Percentiles rank a stretch among this genome's conserved stretches.
Evolutionary conservation across 2,113 vertebrate genomes (phyloP).

Genomic region (Calidris pygmaea): DNA sequence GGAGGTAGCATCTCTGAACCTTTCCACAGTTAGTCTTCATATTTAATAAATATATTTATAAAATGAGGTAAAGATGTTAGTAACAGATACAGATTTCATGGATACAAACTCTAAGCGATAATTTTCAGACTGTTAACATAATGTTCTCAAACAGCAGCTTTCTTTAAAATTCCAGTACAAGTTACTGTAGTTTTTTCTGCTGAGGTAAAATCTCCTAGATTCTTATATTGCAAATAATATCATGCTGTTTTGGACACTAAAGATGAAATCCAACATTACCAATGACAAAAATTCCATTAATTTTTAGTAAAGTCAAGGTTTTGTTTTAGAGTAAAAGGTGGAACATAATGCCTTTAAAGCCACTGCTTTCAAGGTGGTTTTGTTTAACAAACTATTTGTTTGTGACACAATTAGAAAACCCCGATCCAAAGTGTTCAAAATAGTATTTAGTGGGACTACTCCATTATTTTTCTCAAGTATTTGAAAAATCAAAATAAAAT

Average conservation of each 20-base stretch:
- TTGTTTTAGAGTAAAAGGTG: not conserved
- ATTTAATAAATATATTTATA: not conserved
- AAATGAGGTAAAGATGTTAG: not conserved
- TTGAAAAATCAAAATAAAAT: not conserved
- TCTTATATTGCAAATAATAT: not conserved
- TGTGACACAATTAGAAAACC: not conserved
- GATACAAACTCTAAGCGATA: not conserved
- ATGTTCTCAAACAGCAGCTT: not conserved
- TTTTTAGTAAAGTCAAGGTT: not conserved
- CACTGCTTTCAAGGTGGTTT: not conserved
- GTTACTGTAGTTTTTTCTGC: not conserved
- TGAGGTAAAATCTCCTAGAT: not conserved
- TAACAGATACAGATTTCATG: not conserved
- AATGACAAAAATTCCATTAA: not conserved
- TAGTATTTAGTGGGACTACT: not conserved
- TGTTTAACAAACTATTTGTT: not conserved
- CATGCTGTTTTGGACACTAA: not conserved
- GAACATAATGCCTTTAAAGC: not conserved
- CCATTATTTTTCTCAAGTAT: not conserved
- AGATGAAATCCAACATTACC: not conserved
- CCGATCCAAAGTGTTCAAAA: not conserved
- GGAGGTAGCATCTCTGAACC: not conserved
- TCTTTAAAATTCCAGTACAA: not conserved
- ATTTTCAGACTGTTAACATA: not conserved
- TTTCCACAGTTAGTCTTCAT: not conserved